These are phyloP conservation scores for Egretta garzetta DNA, from an alignment of 2,113 vertebrate species.

Conservation along the genomic window DNA sequence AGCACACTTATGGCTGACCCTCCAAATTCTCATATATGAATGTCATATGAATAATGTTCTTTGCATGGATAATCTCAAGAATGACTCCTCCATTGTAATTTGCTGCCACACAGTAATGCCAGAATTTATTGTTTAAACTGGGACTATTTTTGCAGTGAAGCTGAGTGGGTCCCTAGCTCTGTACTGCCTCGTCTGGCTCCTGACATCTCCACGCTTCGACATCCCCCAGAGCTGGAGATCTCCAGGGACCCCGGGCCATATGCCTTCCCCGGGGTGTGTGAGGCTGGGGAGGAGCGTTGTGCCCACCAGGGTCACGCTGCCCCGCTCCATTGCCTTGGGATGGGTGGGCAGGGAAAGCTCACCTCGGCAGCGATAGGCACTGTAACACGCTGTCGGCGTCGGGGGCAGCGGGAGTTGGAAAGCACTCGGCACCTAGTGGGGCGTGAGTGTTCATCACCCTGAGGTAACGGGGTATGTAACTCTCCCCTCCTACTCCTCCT, in stretches of 20 bases:
- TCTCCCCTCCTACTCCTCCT: background rate
- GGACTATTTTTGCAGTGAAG: background rate
- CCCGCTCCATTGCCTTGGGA: fast-evolving
- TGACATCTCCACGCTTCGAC: background rate
- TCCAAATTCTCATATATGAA: slow-evolving; percentile 23
- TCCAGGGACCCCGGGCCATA: background rate
- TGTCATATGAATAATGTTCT: slow-evolving; percentile 17
- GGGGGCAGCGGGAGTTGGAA: background rate
- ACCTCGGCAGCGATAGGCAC: fast-evolving
- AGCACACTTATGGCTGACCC: background rate
- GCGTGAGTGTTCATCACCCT: background rate
- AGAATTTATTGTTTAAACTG: background rate
- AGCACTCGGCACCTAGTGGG: background rate
- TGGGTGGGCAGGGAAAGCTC: background rate
- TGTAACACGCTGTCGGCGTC: fast-evolving
- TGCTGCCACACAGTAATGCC: background rate
- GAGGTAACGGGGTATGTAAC: background rate
- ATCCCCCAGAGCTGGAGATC: background rate
- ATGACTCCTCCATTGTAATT: background rate
- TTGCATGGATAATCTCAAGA: slow-evolving; percentile 10
- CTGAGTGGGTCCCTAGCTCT: background rate
- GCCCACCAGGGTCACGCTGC: fast-evolving
- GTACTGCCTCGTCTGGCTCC: background rate
- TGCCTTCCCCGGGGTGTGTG: fast-evolving
- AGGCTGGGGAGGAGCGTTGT: background rate